Evolutionary conservation across 2,888 invertebrate genomes (phyloP).

Genomic region (Cantharis lateralis): DNA sequence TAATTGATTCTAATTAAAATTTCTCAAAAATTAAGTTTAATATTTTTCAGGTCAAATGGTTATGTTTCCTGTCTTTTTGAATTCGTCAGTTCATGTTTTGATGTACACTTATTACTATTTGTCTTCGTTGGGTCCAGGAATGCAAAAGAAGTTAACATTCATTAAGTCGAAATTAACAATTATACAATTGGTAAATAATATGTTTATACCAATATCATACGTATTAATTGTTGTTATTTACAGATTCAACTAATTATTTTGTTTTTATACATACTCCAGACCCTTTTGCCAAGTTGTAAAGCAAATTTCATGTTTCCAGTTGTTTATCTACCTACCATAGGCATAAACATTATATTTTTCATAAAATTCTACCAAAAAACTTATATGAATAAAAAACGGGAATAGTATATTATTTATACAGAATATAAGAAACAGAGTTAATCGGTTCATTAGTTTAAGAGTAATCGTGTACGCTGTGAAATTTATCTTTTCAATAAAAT

Average conservation of each 20-base stretch:
- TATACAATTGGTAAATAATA: slow-evolving; percentile 64
- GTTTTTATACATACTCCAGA: no score
- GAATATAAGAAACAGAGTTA: no score
- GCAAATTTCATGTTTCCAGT: not conserved
- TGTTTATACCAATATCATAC: no score
- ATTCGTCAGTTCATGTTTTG: no score
- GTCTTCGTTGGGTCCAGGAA: slow-evolving; percentile 63
- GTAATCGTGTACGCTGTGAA: no score
- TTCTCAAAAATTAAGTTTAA: not conserved
- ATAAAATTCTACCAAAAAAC: not conserved
- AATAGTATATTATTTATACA: no score
- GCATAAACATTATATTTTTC: not conserved
- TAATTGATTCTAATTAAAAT: not conserved
- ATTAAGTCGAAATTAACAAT: slow-evolving; percentile 64
- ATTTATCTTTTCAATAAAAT: no score
- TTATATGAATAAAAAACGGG: not conserved
- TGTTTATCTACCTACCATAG: not conserved
- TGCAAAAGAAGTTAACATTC: slow-evolving; percentile 61
- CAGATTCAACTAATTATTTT: no score
- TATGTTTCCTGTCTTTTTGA: slow-evolving; percentile 58
- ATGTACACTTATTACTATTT: slow-evolving; percentile 39
- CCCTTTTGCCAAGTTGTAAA: not conserved
- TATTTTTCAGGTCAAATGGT: slow-evolving; percentile 65
- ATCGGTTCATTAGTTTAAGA: no score
- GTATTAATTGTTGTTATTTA: slow-evolving; percentile 33